These are phyloP conservation scores for Ramphastos sulfuratus DNA, from an alignment of 2,113 vertebrate species.

Conservation along the genomic window DNA sequence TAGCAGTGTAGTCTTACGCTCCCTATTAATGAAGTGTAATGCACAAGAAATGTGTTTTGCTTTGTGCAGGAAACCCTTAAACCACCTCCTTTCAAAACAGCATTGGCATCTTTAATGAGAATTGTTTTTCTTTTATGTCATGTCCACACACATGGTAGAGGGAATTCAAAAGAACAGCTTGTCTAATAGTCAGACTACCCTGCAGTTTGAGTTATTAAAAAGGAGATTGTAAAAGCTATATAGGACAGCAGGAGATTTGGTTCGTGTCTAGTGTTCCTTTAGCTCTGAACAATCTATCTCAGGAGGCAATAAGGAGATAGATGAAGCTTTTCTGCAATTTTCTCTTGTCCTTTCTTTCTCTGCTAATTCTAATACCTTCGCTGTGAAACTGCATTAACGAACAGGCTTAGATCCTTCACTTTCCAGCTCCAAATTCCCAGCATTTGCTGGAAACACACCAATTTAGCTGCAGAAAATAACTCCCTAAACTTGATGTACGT, in stretches of 20 bases:
- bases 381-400: slow-evolving; percentile 68
- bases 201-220: slow-evolving; percentile 70
- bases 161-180: slow-evolving; percentile 62
- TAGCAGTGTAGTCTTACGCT: slow-evolving; percentile 38
- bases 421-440: neutral
- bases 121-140: slow-evolving; percentile 62
- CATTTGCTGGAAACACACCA: neutral
- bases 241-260: slow-evolving; percentile 74
- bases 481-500: neutral
- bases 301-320: slow-evolving; percentile 74
- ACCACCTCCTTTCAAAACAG: slow-evolving; percentile 66
- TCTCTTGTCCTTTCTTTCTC: slow-evolving; percentile 37
- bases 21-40: slow-evolving; percentile 53
- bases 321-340: slow-evolving; percentile 63
- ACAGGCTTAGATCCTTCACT: slow-evolving; percentile 34
- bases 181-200: slow-evolving; percentile 65
- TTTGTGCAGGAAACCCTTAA: slow-evolving; percentile 58
- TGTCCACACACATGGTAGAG: slow-evolving; percentile 48
- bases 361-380: slow-evolving; percentile 69
- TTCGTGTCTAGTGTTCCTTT: slow-evolving; percentile 64
- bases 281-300: slow-evolving; percentile 70
- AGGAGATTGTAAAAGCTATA: slow-evolving; percentile 72
- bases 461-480: slow-evolving; percentile 24
- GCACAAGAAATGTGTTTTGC: slow-evolving; percentile 50
- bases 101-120: slow-evolving; percentile 72